phyloP scores from a whole-genome alignment of 1,140 invertebrate species.

The Penaeus vannamei region DNA sequence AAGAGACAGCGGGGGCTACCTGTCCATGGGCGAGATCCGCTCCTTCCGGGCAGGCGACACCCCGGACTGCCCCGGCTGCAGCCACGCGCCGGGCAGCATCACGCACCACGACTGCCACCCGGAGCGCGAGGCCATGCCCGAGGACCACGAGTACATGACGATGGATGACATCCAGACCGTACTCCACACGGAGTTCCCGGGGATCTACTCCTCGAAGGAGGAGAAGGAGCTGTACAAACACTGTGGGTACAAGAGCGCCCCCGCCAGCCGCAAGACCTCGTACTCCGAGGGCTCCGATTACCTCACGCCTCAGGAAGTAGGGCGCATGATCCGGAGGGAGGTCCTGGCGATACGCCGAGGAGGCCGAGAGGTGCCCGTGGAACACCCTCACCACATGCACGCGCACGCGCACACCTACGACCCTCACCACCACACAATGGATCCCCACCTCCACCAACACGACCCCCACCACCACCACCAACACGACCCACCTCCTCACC shows the following conservation, averaged over 20 bases:
- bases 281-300: slow-evolving; percentile 66
- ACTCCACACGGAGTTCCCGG: slow-evolving; percentile 63
- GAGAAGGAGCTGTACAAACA: slow-evolving; percentile 60
- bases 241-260: slow-evolving; percentile 63
- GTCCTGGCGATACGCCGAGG: slow-evolving; percentile 38
- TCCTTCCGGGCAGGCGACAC: slow-evolving; percentile 47
- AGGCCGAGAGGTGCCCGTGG: not conserved
- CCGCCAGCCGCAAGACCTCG: slow-evolving; percentile 64
- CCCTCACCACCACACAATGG: not conserved
- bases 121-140: slow-evolving; percentile 47
- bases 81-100: not conserved
- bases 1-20: slow-evolving; percentile 63
- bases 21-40: slow-evolving; percentile 59
- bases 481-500: not conserved
- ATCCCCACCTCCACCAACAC: slow-evolving; percentile 13
- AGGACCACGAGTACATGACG: slow-evolving; percentile 65
- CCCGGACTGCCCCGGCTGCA: slow-evolving; percentile 51
- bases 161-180: slow-evolving; percentile 68
- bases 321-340: slow-evolving; percentile 65
- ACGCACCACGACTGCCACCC: slow-evolving; percentile 48
- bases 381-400: not conserved
- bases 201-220: slow-evolving; percentile 52
- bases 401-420: slow-evolving; percentile 17
- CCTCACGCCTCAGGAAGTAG: slow-evolving; percentile 67
- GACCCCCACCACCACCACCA: not conserved